Percentiles rank a stretch among this genome's conserved stretches.
phyloP scores from a whole-genome alignment of 2,797 vertebrate species.

The Chromobotia macracanthus region DNA sequence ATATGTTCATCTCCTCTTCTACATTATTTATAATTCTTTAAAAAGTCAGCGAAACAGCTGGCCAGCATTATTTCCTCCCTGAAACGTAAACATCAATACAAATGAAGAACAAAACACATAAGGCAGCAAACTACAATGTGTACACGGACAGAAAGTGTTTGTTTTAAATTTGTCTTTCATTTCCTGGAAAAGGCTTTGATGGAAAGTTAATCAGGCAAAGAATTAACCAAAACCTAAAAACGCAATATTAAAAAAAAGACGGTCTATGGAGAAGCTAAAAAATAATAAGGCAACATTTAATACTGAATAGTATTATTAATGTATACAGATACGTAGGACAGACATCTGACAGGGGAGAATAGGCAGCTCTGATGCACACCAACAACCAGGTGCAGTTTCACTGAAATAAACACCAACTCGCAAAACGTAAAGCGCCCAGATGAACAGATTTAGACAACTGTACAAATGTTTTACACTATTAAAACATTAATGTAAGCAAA shows the following conservation, averaged over 20 bases:
- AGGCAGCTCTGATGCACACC: background rate
- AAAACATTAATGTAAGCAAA: background rate
- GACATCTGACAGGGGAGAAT: background rate
- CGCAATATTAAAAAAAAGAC: no score
- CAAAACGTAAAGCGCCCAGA: background rate
- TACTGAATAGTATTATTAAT: background rate
- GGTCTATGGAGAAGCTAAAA: no score
- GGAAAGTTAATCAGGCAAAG: no score
- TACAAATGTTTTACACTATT: background rate
- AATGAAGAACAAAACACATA: background rate
- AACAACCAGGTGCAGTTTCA: background rate
- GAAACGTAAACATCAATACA: background rate
- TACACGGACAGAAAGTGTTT: no score
- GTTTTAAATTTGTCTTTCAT: no score
- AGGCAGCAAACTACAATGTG: background rate
- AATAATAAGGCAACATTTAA: no score
- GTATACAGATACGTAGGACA: background rate
- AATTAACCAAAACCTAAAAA: no score
- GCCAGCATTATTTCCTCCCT: background rate
- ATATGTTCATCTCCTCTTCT: background rate
- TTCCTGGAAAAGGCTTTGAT: no score
- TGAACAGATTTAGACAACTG: background rate
- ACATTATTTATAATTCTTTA: background rate
- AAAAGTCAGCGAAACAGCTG: background rate
- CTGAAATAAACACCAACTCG: background rate